Base-by-base conservation (phyloP, 1,140 invertebrate genomes). In the Drosophila neocordata region DNA sequence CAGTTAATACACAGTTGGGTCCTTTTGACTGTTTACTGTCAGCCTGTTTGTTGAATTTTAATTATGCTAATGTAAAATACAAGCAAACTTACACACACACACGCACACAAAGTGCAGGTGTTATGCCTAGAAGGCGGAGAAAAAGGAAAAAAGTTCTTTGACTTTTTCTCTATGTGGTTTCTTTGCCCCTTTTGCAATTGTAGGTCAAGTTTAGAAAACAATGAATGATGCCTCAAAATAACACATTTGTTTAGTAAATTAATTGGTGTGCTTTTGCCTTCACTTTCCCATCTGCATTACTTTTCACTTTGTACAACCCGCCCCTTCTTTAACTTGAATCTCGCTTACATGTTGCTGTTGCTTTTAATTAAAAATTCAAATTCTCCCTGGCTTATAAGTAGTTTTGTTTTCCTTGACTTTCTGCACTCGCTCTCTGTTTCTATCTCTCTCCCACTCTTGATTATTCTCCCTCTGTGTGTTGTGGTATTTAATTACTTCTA, bases 1-100 rank as follows among this genome's bases (percentile, higher is more conserved):
- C 67, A 79, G 79, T 82, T 87, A 87, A 78, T 81, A 44, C 27
- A 69, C 44, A 35, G 52, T 35, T 20, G 31, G 8, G 20, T 8
- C 12, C n/a, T 4, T 68, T 63, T 57, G 38, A 61, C 57, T 72
- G 80, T 83, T 72, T 84, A 59, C 78, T 69, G 48, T 51, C 66
- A 65, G 61, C 56, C 44, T 72, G 56, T 85, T 75, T 78, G 72
- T 65, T 79, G 69, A 65, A 59, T 83, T 90, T 90, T 90, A 90
- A 90, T 90, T 90, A 90, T 87, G 87, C 87, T 90, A 90, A 90
- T 90, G 87, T 62, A 71, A 76, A 69, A 69, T 69, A 62, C 61
- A 74, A 72, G 67, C 69, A 67, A 73, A 63, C 41, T 52, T 41
- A 53, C 35, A 44, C 37, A 38, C 12, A 56, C 51, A 51, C 22